A percentile compares a stretch with the other conserved stretches of the same genome.
Evolutionary conservation across 37 sponge, comb jelly and placozoan genomes (phyloP).

Genomic region (Ephydatia muelleri): DNA sequence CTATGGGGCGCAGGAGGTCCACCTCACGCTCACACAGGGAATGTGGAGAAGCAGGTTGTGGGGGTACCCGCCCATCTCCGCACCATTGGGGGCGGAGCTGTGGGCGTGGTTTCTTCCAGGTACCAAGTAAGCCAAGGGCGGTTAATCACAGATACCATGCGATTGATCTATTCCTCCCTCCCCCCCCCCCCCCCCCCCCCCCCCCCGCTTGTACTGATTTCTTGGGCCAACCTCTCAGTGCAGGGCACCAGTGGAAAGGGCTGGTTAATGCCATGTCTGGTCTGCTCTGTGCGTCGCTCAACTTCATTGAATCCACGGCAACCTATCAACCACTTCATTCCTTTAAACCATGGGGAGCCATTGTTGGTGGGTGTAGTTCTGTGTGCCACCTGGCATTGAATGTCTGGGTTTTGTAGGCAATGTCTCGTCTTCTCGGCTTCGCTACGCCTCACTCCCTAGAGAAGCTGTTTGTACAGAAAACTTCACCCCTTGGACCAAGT

Average conservation of each 20-base stretch:
- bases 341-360: slow-evolving; percentile 73
- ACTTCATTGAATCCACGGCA: slow-evolving; percentile 66
- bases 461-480: slow-evolving; percentile 99
- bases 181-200: slow-evolving; percentile 4
- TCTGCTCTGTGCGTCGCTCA: slow-evolving; percentile 88
- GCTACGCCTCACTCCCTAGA: slow-evolving; percentile 86
- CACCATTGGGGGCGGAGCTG: slow-evolving; percentile 94
- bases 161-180: not conserved
- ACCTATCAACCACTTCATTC: slow-evolving; percentile 73
- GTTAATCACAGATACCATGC: not conserved
- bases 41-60: slow-evolving; percentile 87
- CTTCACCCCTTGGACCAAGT: slow-evolving; percentile 96
- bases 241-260: slow-evolving; percentile 71
- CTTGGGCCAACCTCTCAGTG: too few relatives aligned
- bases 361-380: slow-evolving; percentile 50
- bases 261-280: slow-evolving; percentile 90
- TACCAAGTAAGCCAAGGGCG: slow-evolving; percentile 33
- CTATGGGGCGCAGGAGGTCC: slow-evolving; percentile 90
- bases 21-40: slow-evolving; percentile 92
- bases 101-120: slow-evolving; percentile 87
- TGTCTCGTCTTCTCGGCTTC: slow-evolving; percentile 45
- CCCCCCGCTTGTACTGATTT: not conserved
- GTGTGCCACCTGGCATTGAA: not conserved
- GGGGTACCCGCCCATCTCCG: slow-evolving; percentile 81
- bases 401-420: slow-evolving; percentile 29